Base-by-base conservation (phyloP, 1,140 invertebrate genomes). In the Ladona fulva region DNA sequence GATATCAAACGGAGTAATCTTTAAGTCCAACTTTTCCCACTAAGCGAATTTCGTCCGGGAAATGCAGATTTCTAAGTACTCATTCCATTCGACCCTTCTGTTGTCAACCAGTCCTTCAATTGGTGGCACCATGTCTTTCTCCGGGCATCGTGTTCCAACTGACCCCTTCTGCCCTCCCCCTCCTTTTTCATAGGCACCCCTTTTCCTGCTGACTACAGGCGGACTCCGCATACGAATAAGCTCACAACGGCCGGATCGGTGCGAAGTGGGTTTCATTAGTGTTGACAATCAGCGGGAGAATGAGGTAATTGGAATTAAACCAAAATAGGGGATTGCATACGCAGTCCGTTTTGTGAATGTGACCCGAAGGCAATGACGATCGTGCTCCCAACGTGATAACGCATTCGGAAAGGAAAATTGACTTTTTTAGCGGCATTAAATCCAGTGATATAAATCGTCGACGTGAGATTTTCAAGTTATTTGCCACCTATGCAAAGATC, bases 211-310 rank as follows among this genome's bases (percentile, higher is more conserved):
- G 44, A 19, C 44, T 66, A 19, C 12, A 12, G n/a, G 14, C 52
- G 1, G 52, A 66, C 52, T 66, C 12, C 52, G 52, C 52, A 66
- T 66, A 66, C 52, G 52, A 66, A 66, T 66, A 66, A 66, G 52
- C 52, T 12, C 12, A 12, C 52, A 66, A 66, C 12, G 52, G n/a
- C 52, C 52, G 14, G 52, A 6, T 66, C 52, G 52, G 52, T 22
- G 52, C n/a, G 52, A 66, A 66, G 52, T 66, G 52, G 52, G 52
- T 66, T 66, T 66, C 12, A 66, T 66, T 66, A 66, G 52, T 66
- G 52, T 66, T 66, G 52, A 66, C 52, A 66, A 66, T 66, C 52
- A 66, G 52, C 52, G 52, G n/a, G 52, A 66, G 52, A 66, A 66
- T 66, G 52, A 66, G 3, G 52, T 66, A 66, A 66, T 66, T 66